Conservation (phyloP, 2,888 invertebrate species). For the Therioaphis trifolii region DNA sequence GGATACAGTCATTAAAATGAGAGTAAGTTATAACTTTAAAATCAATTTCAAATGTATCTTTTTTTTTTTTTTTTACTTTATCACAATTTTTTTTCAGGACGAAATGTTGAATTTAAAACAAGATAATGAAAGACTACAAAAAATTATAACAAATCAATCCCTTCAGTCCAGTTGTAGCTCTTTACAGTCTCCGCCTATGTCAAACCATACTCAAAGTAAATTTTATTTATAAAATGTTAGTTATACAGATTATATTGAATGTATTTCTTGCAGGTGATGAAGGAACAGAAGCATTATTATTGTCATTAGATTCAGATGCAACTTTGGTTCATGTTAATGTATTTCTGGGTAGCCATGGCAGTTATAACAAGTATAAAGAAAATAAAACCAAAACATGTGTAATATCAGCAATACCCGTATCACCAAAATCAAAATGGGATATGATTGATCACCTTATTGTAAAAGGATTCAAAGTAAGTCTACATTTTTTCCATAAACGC, state of each 20-base stretch:
- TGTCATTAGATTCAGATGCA: constrained; percentile 77
- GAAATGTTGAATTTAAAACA: constrained; percentile 97
- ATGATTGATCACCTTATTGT: constrained; percentile 90
- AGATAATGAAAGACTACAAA: constrained; percentile 93
- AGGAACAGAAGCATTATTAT: constrained; percentile 47
- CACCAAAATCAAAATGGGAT: constrained; percentile 95
- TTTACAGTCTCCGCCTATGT: constrained; percentile 67
- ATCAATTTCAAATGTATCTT: neutral
- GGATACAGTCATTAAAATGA: constrained; percentile 97
- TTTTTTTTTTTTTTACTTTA: neutral
- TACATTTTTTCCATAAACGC: neutral
- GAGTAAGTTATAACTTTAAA: constrained; percentile 73
- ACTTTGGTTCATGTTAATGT: constrained; percentile 90
- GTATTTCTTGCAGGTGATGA: constrained; percentile 37
- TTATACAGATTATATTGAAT: neutral
- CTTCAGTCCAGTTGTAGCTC: constrained; percentile 73
- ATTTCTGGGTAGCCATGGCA: constrained; percentile 85
- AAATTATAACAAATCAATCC: constrained; percentile 78
- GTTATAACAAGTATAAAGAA: constrained; percentile 77
- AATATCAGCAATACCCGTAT: constrained; percentile 89
- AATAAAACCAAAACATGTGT: constrained; percentile 78
- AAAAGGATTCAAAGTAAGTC: constrained; percentile 81
- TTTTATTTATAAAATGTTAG: neutral
- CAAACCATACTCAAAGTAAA: constrained; percentile 58
- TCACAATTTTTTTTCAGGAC: constrained; percentile 75